Evolutionary conservation across 2,113 vertebrate genomes (phyloP).

Genomic region (Pachypanchax playfairii): DNA sequence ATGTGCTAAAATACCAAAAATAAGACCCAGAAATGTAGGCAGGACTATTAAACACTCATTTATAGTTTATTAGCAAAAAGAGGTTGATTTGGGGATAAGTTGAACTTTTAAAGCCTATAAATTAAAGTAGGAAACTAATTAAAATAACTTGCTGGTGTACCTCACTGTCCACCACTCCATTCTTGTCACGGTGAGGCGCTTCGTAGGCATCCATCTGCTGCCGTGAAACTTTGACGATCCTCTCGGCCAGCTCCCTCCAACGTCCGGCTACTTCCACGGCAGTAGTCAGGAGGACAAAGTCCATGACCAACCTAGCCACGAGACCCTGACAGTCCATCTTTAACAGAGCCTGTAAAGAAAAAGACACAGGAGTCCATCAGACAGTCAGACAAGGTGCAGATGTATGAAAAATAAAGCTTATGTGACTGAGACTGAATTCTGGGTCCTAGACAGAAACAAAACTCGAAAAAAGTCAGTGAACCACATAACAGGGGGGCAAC

Average conservation of each 20-base stretch:
- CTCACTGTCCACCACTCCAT: constrained; percentile 90
- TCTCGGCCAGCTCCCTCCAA: constrained; percentile 95
- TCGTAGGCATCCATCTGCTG: constrained; percentile 98
- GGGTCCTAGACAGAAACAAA: not conserved
- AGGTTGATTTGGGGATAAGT: no score
- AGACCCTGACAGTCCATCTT: constrained; percentile 98
- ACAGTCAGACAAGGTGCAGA: not conserved
- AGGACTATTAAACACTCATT: no score
- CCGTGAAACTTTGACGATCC: constrained; percentile 88
- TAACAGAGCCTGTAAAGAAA: constrained; percentile 84
- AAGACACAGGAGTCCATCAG: no score
- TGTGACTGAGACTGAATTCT: not conserved
- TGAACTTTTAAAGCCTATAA: no score
- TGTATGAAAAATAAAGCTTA: not conserved
- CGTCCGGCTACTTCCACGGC: constrained; percentile 93
- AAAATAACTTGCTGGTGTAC: no score
- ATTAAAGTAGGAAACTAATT: no score
- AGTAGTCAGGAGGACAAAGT: constrained; percentile 95
- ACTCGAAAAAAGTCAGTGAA: not conserved
- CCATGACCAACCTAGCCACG: constrained; percentile 91
- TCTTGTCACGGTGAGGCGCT: constrained; percentile 90
- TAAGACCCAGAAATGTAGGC: no score
- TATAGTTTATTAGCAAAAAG: no score
- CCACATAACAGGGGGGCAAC: not conserved
- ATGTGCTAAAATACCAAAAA: no score